Evolutionary conservation across 2,113 vertebrate genomes (phyloP).

Genomic region (Eonycteris spelaea): DNA sequence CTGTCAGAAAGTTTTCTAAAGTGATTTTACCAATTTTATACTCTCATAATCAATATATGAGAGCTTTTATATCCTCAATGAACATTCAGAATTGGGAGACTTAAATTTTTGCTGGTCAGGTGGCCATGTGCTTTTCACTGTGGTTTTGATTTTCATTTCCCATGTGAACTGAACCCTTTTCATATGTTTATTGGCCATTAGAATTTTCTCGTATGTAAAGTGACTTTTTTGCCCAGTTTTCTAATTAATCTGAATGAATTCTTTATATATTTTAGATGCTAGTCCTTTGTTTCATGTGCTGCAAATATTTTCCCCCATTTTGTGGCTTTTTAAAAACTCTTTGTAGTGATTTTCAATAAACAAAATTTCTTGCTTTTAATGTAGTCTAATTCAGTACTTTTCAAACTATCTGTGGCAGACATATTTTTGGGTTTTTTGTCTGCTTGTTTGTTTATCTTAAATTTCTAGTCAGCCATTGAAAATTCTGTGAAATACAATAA

Average conservation of each 20-base stretch:
- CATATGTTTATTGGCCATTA: neutral
- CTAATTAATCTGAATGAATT: neutral
- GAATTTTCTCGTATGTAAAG: neutral
- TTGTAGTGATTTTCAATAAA: neutral
- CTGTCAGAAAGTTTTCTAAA: neutral
- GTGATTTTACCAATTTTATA: neutral
- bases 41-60: neutral
- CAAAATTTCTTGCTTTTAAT: neutral
- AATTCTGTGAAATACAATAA: neutral
- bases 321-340: neutral
- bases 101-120: neutral
- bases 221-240: neutral
- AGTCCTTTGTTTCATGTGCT: neutral
- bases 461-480: neutral
- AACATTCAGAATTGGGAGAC: neutral
- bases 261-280: neutral
- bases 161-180: neutral
- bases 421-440: neutral
- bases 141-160: slow-evolving; percentile 25
- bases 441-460: neutral
- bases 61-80: neutral
- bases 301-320: neutral
- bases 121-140: neutral
- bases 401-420: neutral
- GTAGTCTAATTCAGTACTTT: neutral